Base-by-base conservation (phyloP, 2,113 vertebrate genomes). In the Colistium nudipinnis region DNA sequence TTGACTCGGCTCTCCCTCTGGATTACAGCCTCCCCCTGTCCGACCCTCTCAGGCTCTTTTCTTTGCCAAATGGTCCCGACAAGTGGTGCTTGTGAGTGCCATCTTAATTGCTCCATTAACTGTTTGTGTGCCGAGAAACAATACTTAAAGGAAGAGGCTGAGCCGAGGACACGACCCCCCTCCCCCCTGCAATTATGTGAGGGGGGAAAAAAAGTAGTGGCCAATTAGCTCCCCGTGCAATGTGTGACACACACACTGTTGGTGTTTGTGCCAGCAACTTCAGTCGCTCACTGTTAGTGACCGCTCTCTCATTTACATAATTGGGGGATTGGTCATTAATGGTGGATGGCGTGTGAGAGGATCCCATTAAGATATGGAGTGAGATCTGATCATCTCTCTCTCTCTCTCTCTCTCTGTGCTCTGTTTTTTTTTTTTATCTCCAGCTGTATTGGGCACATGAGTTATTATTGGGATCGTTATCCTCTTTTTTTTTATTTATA, bases 311-410 rank as follows among this genome's bases (percentile, higher is more conserved):
- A 93, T 92, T 91, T 92, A 88, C 91, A 93, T 93, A 92, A 92
- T 93, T 92, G 90, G 77, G 82, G 74, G 78, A 80, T 80, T 88
- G 88, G 87, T 85, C 90, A 91, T 92, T 91, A 88, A 92, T 88
- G 51, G 87, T n/a, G 81, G 86, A 85, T 83, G 78, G 76, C 74
- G 78, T 59, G 77, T 84, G 80, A 90, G 89, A 90, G 90, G 88
- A 90, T 92, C 87, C 87, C 80, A 91, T 92, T 92, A 90, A 91
- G 90, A 92, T 90, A 90, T 86, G 88, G 85, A 90, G 87, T 80
- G 85, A 88, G 85, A 92, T 92, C 87, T 87, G 88, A 90, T 90
- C 84, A 81, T 84, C 80, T 80, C 66, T n/a, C n/a, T n/a, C n/a
- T n/a, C n/a, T n/a, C n/a, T n/a, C n/a, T n/a, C n/a, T n/a, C n/a